Conservation (phyloP, 2,888 invertebrate species). For the Andrena marginata region DNA sequence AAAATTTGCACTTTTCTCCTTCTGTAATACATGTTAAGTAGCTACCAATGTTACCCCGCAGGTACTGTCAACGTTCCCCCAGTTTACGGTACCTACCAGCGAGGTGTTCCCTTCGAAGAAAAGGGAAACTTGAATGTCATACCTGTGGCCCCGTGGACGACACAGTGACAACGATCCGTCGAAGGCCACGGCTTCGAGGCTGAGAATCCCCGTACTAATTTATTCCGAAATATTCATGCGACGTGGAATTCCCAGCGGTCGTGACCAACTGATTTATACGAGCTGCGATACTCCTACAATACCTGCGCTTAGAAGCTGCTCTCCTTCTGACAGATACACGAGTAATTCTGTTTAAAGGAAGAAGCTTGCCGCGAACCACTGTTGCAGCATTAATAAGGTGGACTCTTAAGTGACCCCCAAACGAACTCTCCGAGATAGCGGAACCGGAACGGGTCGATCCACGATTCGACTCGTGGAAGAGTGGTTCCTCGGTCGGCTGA, state of each 20-base stretch:
- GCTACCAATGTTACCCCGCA: no score
- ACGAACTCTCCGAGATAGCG: not conserved
- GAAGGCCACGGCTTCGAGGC: conserved; percentile 42
- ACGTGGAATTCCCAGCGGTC: conserved; percentile 8
- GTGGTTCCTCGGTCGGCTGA: conserved; percentile 2
- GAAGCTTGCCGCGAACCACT: no score
- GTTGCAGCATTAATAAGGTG: no score
- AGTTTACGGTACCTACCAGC: not conserved
- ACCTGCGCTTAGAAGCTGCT: not conserved
- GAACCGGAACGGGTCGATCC: not conserved
- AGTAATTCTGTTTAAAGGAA: no score
- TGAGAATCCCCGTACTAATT: conserved; percentile 34
- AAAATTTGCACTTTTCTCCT: no score
- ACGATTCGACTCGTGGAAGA: not conserved
- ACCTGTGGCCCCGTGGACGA: not conserved
- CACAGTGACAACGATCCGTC: conserved; percentile 4
- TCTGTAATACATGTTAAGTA: no score
- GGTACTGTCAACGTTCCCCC: not conserved
- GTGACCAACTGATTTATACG: conserved; percentile 23
- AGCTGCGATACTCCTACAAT: not conserved
- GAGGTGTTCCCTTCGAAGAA: not conserved
- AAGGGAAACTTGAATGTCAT: not conserved
- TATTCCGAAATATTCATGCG: conserved; percentile 44
- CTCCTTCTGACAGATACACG: not conserved
- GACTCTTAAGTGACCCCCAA: no score